Evolutionary conservation across 2,888 invertebrate species (phyloP), one percentile per base, ranked within the genome.

Genomic region (Choreutis nemorana): DNA sequence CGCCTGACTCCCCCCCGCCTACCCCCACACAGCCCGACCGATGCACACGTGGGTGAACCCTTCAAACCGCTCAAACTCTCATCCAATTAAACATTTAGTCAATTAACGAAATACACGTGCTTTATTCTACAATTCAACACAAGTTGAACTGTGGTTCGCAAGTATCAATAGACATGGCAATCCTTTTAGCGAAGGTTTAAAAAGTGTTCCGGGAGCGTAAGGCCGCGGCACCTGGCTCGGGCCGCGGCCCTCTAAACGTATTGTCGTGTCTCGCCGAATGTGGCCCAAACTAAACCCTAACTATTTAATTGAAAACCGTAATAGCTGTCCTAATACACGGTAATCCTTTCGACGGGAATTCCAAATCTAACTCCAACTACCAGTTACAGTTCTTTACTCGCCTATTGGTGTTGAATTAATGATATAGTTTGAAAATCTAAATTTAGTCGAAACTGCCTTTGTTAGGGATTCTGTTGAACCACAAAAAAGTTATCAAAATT

Each of bases 221-320:
- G 13, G 48, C 49, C 37, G 46, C 53, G 49, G 50, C 50, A 44
- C 40, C 46, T 49, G 43, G 37, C 40, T 39, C 36, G 32, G 42
- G 36, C 45, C 32, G 32, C 30, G 32, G 32, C 31, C 40, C 46
- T 50, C 55, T 73, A 75, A 77, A 71, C 55, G 73, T 71, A 75
- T 75, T 70, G 68, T 73, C 73, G 62, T 78, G 75, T 78, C 55
- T 49, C 59, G 50, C 56, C 62, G 57, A 55, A 54, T 64, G 65
- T 60, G 63, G 63, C 65, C 59, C 41, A 58, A 68, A 67, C 66
- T 64, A 66, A 63, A 58, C 62, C 60, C 59, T 60, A 71, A 72
- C 71, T 68, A 23, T 23, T 75, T 70, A 72, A 75, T 73, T 70
- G 75, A 71, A 67, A 67, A 66, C 66, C 66, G 61, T 71, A 66